Conservation (phyloP, 2,888 invertebrate genomes). For the Agrotis exclamationis region DNA sequence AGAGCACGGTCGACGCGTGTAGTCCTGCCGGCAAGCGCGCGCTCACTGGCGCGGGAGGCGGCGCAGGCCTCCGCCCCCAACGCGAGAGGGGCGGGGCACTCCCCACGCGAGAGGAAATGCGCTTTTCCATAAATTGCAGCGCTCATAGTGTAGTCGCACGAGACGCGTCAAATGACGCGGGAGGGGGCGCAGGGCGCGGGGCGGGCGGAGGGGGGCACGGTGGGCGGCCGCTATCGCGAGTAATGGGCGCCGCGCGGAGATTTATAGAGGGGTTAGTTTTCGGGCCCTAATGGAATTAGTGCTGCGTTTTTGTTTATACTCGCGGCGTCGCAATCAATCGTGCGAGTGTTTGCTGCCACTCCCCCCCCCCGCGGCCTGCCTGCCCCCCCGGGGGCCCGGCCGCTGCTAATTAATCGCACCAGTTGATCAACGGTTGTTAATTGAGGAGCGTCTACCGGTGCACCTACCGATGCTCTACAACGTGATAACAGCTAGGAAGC, state of each 20-base stretch:
- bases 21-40: slow-evolving; percentile 73
- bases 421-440: slow-evolving; percentile 55
- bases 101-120: slow-evolving; percentile 66
- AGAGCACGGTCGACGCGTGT: slow-evolving; percentile 67
- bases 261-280: slow-evolving; percentile 81
- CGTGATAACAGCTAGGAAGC: not conserved
- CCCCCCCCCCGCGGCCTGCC: not conserved
- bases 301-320: slow-evolving; percentile 79
- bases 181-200: slow-evolving; percentile 57
- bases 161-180: slow-evolving; percentile 46
- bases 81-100: slow-evolving; percentile 51
- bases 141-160: slow-evolving; percentile 57
- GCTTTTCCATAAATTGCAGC: slow-evolving; percentile 76
- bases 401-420: slow-evolving; percentile 74
- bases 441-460: slow-evolving; percentile 15
- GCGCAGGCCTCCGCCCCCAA: slow-evolving; percentile 56
- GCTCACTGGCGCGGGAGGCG: slow-evolving; percentile 73
- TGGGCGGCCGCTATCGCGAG: slow-evolving; percentile 71
- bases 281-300: slow-evolving; percentile 84
- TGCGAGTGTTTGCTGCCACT: slow-evolving; percentile 47
- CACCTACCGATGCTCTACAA: not conserved
- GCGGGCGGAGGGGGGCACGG: slow-evolving; percentile 59
- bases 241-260: slow-evolving; percentile 75
- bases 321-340: slow-evolving; percentile 68
- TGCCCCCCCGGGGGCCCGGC: slow-evolving; percentile 9